Evolutionary conservation across 2,888 invertebrate genomes (phyloP), one percentile per base, ranked within the genome.

Genomic region (Buathra laborator): DNA sequence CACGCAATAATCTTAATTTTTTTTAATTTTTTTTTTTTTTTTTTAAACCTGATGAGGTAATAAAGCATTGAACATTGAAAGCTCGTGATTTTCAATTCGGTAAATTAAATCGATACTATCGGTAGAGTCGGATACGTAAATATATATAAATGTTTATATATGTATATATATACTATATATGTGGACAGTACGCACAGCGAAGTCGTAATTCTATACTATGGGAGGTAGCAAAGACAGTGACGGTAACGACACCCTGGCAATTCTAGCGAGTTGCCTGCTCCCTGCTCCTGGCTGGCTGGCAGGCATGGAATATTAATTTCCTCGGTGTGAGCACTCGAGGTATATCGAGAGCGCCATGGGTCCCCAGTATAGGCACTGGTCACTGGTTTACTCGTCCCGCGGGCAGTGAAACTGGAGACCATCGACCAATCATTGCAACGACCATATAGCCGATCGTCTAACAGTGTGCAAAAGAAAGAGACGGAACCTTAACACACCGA

Each of bases 341-440:
- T 81, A 66, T 81, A 81, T 81, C 72, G 62, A 46, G 71, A 71
- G 62, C 7, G 37, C 37, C 37, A 53, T n/a, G 16, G 53, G 62
- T 14, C 14, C 62, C 51, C 43, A 29, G 37, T 19, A 66, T 4
- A 9, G 46, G 46, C 74, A 37, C 43, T 48, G 77, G 48, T 6
- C 53, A 24, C 9, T 56, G 66, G 48, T 43, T 59, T 78, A 32
- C 48, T 75, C 70, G 76, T 85, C 85, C 85, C 82, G 66, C 79
- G 43, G 85, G 85, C 85, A 82, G 88, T 86, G 88, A 81, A 87
- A 89, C 89, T 86, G 88, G 89, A 89, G 87, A 84, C 84, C 85
- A 84, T 87, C 86, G 86, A 87, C 87, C 88, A 89, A 90, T 91
- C 89, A 90, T 88, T 87, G 86, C 81, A 85, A 82, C 86, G 84